A percentile compares a stretch with the other conserved stretches of the same genome.
phyloP scores from a whole-genome alignment of 2,888 invertebrate genomes.

The Rugalucina vietnamica region DNA sequence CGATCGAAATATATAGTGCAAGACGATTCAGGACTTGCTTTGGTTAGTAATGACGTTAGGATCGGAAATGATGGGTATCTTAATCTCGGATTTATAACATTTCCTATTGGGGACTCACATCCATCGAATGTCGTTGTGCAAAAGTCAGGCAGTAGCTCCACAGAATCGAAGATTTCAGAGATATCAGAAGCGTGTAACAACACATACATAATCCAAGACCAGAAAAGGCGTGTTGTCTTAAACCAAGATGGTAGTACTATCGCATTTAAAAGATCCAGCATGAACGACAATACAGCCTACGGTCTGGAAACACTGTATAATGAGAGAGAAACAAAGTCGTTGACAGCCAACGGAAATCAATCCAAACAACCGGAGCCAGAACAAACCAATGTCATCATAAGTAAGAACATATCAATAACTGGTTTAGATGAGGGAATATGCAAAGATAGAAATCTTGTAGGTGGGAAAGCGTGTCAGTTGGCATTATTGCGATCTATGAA shows the following conservation, averaged over 20 bases:
- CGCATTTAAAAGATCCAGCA: neutral
- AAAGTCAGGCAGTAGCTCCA: too few species aligned
- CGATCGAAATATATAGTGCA: too few species aligned
- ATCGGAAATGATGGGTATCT: too few species aligned
- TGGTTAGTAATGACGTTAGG: too few species aligned
- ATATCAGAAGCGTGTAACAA: too few species aligned
- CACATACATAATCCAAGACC: too few species aligned
- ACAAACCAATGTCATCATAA: neutral
- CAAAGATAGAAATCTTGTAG: neutral
- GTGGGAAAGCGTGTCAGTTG: neutral
- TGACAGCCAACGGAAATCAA: neutral
- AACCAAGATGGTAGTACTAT: neutral
- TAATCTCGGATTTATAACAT: too few species aligned
- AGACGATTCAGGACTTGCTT: too few species aligned
- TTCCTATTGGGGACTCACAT: too few species aligned
- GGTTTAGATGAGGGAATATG: neutral
- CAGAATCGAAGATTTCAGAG: too few species aligned
- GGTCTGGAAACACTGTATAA: neutral
- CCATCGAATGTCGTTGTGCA: too few species aligned
- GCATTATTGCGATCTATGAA: neutral
- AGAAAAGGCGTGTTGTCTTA: neutral
- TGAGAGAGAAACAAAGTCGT: neutral
- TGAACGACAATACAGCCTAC: neutral
- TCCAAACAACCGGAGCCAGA: neutral
- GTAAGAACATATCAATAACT: neutral